Evolutionary conservation across 2,113 vertebrate genomes (phyloP).

Genomic region (Heterocephalus glaber): DNA sequence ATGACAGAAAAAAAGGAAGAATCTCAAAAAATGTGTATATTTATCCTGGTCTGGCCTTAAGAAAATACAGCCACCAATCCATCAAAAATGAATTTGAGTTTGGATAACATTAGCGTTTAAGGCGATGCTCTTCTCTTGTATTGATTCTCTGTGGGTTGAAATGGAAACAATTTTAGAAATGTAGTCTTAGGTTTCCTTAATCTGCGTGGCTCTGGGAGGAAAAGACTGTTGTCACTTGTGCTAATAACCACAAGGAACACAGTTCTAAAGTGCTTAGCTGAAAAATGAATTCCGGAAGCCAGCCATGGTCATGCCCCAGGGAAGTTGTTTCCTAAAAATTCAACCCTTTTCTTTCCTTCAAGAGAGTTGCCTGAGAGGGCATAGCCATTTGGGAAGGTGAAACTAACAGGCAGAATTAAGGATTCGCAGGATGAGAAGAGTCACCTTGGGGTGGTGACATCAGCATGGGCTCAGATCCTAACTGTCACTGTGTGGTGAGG

Average conservation of each 20-base stretch:
- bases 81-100: slow-evolving; percentile 88
- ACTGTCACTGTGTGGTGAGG: neutral
- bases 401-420: neutral
- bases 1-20: slow-evolving; percentile 66
- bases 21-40: slow-evolving; percentile 75
- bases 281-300: slow-evolving; percentile 79
- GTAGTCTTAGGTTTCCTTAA: slow-evolving; percentile 86
- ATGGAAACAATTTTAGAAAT: slow-evolving; percentile 89
- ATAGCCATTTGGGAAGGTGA: slow-evolving; percentile 54
- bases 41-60: slow-evolving; percentile 85
- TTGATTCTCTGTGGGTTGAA: slow-evolving; percentile 88
- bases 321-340: slow-evolving; percentile 75
- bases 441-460: neutral
- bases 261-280: slow-evolving; percentile 79
- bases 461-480: neutral
- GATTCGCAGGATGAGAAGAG: neutral
- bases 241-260: slow-evolving; percentile 80
- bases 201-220: slow-evolving; percentile 82
- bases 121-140: slow-evolving; percentile 84
- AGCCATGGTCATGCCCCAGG: slow-evolving; percentile 64
- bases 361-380: slow-evolving; percentile 52
- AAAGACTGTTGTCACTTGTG: slow-evolving; percentile 82
- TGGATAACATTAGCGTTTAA: slow-evolving; percentile 88
- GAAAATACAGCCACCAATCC: slow-evolving; percentile 86
- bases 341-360: slow-evolving; percentile 61